Evolutionary conservation across 2,888 invertebrate genomes (phyloP), one percentile per base, ranked within the genome.

Genomic region (Frankliniella fusca): DNA sequence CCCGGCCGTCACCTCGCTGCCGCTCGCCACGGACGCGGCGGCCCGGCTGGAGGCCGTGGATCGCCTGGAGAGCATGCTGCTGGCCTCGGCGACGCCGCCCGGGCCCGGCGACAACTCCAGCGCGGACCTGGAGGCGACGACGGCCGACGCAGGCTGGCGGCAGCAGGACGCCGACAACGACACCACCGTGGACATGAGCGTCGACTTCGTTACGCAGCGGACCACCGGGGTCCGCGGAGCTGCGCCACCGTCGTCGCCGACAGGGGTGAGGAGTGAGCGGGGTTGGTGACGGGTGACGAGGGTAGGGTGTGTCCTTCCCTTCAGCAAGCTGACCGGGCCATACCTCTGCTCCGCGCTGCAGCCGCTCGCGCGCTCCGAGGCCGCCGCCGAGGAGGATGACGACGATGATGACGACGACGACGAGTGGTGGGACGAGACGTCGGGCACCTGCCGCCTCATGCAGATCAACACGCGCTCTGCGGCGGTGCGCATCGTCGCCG

Each of bases 401-500:
- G 81, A 88, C 87, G 85, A 87, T 81, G 90, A 91, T 85, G 89
- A 89, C 15, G 90, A 91, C 82, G 89, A 92, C 87, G 92, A 92
- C 85, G 91, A 91, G 82, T 93, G 93, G 93, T 94, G 94, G 94
- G 91, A 92, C 83, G 92, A 92, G 85, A 89, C 93, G 38, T 92
- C 91, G 54, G 92, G 92, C 85, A 93, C 93, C 85, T 94, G 94
- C 86, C 90, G 93, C 84, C 87, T 94, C 65, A 93, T 94, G 92
- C 90, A 92, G 84, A 88, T 93, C 82, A 90, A 90, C 18, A 88
- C 90, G 49, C 88, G 89, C 83, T 89, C 92, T 84, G 92, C 92
- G 8, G 91, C 92, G 91, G 90, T 95, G 38, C 91, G 97, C 84
- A 90, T 97, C 85, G 89, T 91, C 23, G 92, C 95, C 11, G 98